phyloP scores from a whole-genome alignment of 2,797 vertebrate genomes.

The Enteromius anoplus region DNA sequence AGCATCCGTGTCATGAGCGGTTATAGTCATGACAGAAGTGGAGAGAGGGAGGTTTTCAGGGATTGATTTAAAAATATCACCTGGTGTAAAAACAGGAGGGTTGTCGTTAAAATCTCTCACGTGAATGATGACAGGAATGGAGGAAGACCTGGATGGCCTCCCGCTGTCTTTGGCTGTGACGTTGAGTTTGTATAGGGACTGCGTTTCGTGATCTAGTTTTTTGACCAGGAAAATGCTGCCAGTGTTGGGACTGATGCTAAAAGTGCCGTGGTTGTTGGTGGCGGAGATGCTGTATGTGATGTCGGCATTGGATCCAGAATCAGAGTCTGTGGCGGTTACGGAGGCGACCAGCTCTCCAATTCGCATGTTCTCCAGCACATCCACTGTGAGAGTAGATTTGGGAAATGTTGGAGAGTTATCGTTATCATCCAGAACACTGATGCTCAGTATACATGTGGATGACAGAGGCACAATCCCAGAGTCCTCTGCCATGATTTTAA shows the following conservation, averaged over 20 bases:
- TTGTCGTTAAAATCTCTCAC: conserved; percentile 98
- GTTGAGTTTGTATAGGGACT: conserved; percentile 92
- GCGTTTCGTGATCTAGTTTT: conserved; percentile 94
- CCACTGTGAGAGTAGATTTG: conserved; percentile 85
- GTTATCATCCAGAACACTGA: conserved; percentile 94
- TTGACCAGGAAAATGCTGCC: conserved; percentile 95
- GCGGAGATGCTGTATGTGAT: conserved; percentile 92
- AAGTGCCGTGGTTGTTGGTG: conserved; percentile 93
- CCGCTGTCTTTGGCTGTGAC: conserved; percentile 94
- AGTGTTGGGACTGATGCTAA: conserved; percentile 95
- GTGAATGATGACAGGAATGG: conserved; percentile 91
- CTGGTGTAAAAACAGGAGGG: conserved; percentile 88
- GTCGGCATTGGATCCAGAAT: conserved; percentile 92
- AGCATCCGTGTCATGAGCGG: conserved; percentile 92
- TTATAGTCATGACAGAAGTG: conserved; percentile 87
- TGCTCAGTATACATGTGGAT: conserved; percentile 89
- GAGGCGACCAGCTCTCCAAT: conserved; percentile 94
- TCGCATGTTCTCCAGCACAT: conserved; percentile 95
- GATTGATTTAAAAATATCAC: conserved; percentile 96
- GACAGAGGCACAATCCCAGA: conserved; percentile 82
- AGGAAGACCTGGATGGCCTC: conserved; percentile 87
- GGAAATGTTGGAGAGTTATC: conserved; percentile 95
- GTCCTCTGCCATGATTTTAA: conserved; percentile 91
- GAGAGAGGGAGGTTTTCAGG: conserved; percentile 91
- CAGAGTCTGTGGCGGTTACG: conserved; percentile 90